Conservation (phyloP, 2,888 invertebrate species). For the Leptinotarsa juncta region DNA sequence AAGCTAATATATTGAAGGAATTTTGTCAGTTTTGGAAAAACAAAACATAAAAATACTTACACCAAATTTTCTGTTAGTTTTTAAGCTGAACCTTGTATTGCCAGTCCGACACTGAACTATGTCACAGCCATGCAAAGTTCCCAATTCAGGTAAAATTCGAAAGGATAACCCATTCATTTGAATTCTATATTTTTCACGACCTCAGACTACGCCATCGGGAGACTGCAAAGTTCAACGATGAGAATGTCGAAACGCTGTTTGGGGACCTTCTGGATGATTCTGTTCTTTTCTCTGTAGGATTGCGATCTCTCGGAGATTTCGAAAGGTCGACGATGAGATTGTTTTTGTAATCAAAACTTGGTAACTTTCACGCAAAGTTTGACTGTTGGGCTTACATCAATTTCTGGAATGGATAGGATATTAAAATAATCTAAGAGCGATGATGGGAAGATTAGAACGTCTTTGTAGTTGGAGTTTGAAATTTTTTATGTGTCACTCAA, state of each 20-base stretch:
- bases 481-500: too few species aligned
- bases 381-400: too few species aligned
- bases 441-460: too few species aligned
- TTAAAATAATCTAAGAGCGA: too few species aligned
- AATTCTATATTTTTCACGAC: slow-evolving; percentile 40
- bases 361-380: too few species aligned
- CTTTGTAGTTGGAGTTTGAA: too few species aligned
- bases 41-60: too few species aligned
- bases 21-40: too few species aligned
- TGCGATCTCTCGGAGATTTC: neutral
- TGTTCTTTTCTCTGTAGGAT: neutral
- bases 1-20: too few species aligned
- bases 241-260: slow-evolving; percentile 2
- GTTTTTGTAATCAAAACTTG: neutral
- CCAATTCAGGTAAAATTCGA: slow-evolving; percentile 43
- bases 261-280: neutral
- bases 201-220: slow-evolving; percentile 11
- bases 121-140: slow-evolving; percentile 44
- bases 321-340: neutral
- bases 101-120: neutral
- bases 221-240: slow-evolving; percentile 16
- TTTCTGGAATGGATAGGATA: too few species aligned
- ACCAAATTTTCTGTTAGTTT: too few species aligned
- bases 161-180: slow-evolving; percentile 47
- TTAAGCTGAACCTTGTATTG: too few species aligned